A percentile compares a stretch with the other conserved stretches of the same genome.
These are phyloP conservation scores for Chelonoidis abingdonii DNA, from an alignment of 2,113 vertebrate species.

Conservation along the genomic window DNA sequence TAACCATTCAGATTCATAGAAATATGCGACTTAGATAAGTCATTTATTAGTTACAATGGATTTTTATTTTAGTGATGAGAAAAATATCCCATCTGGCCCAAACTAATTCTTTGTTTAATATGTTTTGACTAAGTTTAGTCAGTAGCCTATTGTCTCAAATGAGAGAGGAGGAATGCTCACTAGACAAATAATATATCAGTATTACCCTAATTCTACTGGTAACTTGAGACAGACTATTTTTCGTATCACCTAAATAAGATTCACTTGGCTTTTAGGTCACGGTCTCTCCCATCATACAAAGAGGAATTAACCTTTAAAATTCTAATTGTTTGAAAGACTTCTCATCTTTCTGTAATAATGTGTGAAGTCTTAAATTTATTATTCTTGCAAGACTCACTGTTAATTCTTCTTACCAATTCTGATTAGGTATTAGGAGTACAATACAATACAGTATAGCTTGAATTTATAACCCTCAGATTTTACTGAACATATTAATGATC, in stretches of 20 bases:
- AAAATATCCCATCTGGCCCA: neutral
- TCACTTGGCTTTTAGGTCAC: neutral
- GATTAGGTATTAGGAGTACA: neutral
- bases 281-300: accelerated
- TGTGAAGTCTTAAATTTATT: neutral
- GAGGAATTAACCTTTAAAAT: accelerated
- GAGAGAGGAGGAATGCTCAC: neutral
- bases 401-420: neutral
- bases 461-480: neutral
- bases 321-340: neutral
- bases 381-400: neutral
- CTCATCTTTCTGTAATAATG: neutral
- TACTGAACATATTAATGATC: neutral
- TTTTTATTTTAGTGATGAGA: neutral
- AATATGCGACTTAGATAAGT: neutral
- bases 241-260: neutral
- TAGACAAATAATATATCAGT: neutral
- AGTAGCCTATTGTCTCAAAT: neutral
- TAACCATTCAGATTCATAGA: slow-evolving; percentile 31
- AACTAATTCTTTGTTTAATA: neutral
- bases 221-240: neutral
- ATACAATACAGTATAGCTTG: neutral
- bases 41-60: neutral
- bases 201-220: neutral
- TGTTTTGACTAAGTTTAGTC: neutral